Base-by-base conservation (phyloP, 2,888 invertebrate genomes). In the Pseudococcus jackbeardsleyi region DNA sequence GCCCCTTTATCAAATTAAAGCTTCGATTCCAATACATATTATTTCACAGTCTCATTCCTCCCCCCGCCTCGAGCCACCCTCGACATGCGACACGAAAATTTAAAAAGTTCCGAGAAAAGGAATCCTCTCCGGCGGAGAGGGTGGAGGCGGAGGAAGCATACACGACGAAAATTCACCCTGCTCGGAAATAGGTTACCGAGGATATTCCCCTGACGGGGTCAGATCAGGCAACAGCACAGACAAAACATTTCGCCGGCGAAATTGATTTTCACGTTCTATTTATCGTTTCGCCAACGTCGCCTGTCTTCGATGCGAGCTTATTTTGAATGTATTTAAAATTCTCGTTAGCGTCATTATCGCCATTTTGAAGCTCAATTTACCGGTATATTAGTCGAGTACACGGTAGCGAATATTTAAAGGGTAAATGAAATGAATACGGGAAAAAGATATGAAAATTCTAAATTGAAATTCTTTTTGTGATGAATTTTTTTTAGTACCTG, bases 251-350 rank as follows among this genome's bases (percentile, higher is more conserved):
- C 8, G 33, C 33, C 33, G 33, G 72, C 33, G 72, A 33, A 72
- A 72, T 72, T 72, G 33, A 72, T 72, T 72, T 72, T 72, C n/a
- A 72, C 72, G 33, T 72, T 72, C 17, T 33, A 33, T 72, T 72
- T 72, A 33, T 72, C 72, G 68, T 68, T n/a, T 59, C 59, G 59
- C 4, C 5, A 59, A 59, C 59, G 22, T 64, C 64, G 64, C 33
- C 72, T 26, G 15, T 33, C 33, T 72, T 33, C 22, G 17, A 68
- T 26, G 5, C 26, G 12, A 22, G 11, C 26, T 68, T 64, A 68
- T 0, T 42, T 5, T 42, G 9, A 42, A 8, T 42, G 9, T 42
- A 42, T 42, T 42, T 42, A 9, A 42, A 42, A 42, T 42, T 42
- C 6, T 42, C 42, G 42, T 42, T 33, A 33, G 3, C 42, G 42